Percentiles rank a stretch among this genome's conserved stretches.
Conservation (phyloP, 2,113 vertebrate species). For the Theristicus caerulescens region DNA sequence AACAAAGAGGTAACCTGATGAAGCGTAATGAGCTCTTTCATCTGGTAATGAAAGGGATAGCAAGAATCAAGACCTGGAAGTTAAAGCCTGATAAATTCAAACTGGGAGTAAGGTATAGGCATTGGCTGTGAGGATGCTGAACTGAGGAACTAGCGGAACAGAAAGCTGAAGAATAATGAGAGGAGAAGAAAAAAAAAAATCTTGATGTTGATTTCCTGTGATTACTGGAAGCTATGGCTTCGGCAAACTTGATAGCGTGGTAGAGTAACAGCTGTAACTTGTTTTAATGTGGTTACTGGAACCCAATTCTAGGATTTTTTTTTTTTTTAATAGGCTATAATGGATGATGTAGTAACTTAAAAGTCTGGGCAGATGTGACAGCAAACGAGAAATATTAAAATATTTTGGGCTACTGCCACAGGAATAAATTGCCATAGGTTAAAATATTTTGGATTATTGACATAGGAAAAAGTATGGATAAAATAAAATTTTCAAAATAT, state of each 20-base stretch:
- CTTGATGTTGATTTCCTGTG: background rate
- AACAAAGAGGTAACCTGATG: background rate
- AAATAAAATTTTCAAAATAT: background rate
- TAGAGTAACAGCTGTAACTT: background rate
- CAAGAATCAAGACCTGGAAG: background rate
- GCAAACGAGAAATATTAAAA: background rate
- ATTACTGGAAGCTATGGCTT: background rate
- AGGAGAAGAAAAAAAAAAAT: background rate
- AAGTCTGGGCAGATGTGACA: background rate
- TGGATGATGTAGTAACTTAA: background rate
- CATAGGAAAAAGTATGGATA: background rate
- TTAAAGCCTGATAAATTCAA: background rate
- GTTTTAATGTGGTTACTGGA: background rate
- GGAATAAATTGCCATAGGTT: background rate
- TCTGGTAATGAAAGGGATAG: background rate
- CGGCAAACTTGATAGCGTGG: background rate
- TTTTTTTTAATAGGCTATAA: background rate
- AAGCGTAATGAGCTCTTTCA: background rate
- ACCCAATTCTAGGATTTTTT: background rate
- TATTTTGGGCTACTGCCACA: background rate
- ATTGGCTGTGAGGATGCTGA: background rate
- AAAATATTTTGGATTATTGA: background rate
- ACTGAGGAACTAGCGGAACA: background rate
- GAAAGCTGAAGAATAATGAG: background rate
- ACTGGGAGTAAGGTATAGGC: background rate